Evolutionary conservation across 2,888 invertebrate genomes (phyloP), one percentile per base, ranked within the genome.

Genomic region (Flexamia atlantica): DNA sequence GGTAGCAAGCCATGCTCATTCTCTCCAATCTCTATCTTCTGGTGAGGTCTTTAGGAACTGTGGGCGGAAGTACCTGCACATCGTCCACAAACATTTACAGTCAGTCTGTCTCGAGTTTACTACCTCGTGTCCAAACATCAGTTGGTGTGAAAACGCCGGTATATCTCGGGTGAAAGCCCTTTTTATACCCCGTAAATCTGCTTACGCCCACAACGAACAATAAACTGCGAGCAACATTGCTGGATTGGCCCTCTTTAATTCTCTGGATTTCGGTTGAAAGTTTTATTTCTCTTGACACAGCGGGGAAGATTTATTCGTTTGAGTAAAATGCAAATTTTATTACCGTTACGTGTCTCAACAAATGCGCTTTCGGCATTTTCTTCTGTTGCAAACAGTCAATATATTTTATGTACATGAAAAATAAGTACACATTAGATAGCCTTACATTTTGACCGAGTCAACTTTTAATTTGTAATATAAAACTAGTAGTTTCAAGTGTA

Each of bases 101-200:
- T 40, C 70, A 1, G 70, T 36, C 68, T 17, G 68, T 14, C 40
- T 23, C 10, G 36, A n/a, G 20, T 36, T 70, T 36, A 70, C 70
- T 23, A 20, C 70, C 68, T 68, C 68, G n/a, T 70, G 40, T 36
- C 70, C 20, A 70, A 32, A 70, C 70, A 70, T 70, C 36, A 70
- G 40, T 40, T 40, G 70, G 70, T 70, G 70, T 70, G 70, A 70
- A 70, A 70, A 70, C 36, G 36, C 40, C 40, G 68, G 68, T 68
- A 68, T 68, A 30, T 28, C 30, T 30, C 32, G 3, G 68, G 68
- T 36, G 70, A 70, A 70, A 70, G 70, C 70, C 14, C 40, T 70
- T 70, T 68, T 70, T 70, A 70, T 40, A 70, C 36, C 36, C 23
- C 70, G 70, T 70, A 70, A 70, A 70, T 70, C 40, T 40, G 70